Percentiles rank a stretch among this genome's conserved stretches.
phyloP scores from a whole-genome alignment of 2,888 invertebrate species.

The Protula sp. region DNA sequence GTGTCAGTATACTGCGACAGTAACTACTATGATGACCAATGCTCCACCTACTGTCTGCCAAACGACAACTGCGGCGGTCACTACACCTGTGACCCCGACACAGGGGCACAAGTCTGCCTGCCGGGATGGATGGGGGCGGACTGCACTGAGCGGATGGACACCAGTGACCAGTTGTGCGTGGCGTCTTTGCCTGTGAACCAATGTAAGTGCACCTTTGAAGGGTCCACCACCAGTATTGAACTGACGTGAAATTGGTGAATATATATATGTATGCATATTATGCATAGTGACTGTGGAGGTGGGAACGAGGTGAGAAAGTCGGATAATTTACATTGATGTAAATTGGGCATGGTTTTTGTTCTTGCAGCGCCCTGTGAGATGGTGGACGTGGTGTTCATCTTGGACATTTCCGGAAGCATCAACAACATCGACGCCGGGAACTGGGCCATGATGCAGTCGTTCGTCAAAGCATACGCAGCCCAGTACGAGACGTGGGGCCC shows the following conservation, averaged over 20 bases:
- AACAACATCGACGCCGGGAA: slow-evolving; percentile 5
- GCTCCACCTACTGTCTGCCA: background rate
- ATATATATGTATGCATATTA: too few species aligned
- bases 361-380: slow-evolving; percentile 2
- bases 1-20: slow-evolving; percentile 10
- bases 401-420: slow-evolving; percentile 13
- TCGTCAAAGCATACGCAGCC: slow-evolving; percentile 4
- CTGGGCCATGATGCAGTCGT: slow-evolving; percentile 6
- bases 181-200: too few species aligned
- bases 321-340: too few species aligned
- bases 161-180: too few species aligned
- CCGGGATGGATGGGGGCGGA: slow-evolving; percentile 1
- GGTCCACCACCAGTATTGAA: too few species aligned
- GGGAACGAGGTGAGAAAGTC: too few species aligned
- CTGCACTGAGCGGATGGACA: slow-evolving; percentile 1
- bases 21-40: slow-evolving; percentile 8
- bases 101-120: background rate
- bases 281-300: too few species aligned
- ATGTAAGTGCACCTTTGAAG: too few species aligned
- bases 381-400: slow-evolving; percentile 8
- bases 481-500: slow-evolving; percentile 4
- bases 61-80: slow-evolving; percentile 2
- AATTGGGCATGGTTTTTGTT: too few species aligned
- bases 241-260: too few species aligned
- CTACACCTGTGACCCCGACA: slow-evolving; percentile 2